Evolutionary conservation across 2,113 vertebrate genomes (phyloP).

Genomic region (Lycaon pictus): DNA sequence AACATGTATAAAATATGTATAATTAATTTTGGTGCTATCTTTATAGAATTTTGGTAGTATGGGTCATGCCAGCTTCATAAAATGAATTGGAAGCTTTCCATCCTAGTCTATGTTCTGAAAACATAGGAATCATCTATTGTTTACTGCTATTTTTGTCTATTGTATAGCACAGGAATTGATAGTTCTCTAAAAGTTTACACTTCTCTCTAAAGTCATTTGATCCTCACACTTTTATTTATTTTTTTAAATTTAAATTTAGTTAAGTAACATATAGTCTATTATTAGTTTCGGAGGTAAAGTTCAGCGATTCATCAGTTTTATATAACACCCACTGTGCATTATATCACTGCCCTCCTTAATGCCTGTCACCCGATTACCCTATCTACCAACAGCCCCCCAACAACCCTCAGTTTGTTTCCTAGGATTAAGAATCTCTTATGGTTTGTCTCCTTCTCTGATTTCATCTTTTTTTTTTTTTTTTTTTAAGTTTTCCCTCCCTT

Average conservation of each 20-base stretch:
- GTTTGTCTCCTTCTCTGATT: neutral
- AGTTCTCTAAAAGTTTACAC: conserved; percentile 38
- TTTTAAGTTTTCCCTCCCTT: neutral
- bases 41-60: conserved; percentile 27
- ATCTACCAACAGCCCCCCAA: neutral
- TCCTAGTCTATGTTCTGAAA: conserved; percentile 25
- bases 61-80: neutral
- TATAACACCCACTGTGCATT: neutral
- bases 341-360: neutral
- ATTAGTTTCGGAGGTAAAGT: neutral
- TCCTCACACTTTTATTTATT: neutral
- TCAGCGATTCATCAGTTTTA: neutral
- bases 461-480: neutral
- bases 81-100: conserved; percentile 5
- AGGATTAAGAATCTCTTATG: neutral
- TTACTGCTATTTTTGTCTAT: neutral
- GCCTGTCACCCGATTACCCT: neutral
- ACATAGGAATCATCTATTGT: neutral
- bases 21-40: conserved; percentile 28
- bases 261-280: neutral
- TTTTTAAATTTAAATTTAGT: neutral
- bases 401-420: neutral
- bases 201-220: conserved; percentile 7
- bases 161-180: neutral
- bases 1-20: conserved; percentile 26